These are phyloP conservation scores for Drosophila subquinaria DNA, from an alignment of 2,888 invertebrate genomes.

Conservation along the genomic window DNA sequence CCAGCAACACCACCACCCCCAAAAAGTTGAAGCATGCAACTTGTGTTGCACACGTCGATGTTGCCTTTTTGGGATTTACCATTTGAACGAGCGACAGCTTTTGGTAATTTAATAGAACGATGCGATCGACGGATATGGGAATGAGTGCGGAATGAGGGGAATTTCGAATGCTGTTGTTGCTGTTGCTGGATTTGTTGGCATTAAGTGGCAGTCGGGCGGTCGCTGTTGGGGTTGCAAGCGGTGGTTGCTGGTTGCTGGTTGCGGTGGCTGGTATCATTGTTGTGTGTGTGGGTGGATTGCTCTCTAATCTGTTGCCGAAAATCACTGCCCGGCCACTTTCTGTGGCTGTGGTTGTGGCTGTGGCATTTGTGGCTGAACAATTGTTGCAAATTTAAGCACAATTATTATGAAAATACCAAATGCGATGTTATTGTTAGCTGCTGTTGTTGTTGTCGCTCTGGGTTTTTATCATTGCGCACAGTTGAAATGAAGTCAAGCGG, in stretches of 20 bases:
- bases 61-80: slow-evolving; percentile 53
- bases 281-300: slow-evolving; percentile 51
- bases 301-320: slow-evolving; percentile 64
- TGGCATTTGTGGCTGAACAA: slow-evolving; percentile 61
- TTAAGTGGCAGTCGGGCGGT: slow-evolving; percentile 27
- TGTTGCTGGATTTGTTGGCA: slow-evolving; percentile 52
- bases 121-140: slow-evolving; percentile 75
- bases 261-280: slow-evolving; percentile 31
- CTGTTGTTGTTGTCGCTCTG: neutral
- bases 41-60: slow-evolving; percentile 59
- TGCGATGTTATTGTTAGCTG: slow-evolving; percentile 15
- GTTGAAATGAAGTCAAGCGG: slow-evolving; percentile 78
- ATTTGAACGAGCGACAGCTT: slow-evolving; percentile 72
- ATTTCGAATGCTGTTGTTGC: slow-evolving; percentile 26
- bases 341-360: slow-evolving; percentile 52
- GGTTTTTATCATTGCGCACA: slow-evolving; percentile 60
- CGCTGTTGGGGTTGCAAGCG: slow-evolving; percentile 56
- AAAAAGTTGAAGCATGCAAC: slow-evolving; percentile 36
- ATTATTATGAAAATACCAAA: slow-evolving; percentile 69
- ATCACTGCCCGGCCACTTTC: slow-evolving; percentile 69
- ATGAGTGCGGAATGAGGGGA: slow-evolving; percentile 13
- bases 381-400: slow-evolving; percentile 78
- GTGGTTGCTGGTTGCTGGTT: slow-evolving; percentile 66
- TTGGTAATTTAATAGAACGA: slow-evolving; percentile 80
- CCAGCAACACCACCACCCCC: slow-evolving; percentile 36